Conservation (phyloP, 2,888 invertebrate species). For the Brachynemurus nebulosus region DNA sequence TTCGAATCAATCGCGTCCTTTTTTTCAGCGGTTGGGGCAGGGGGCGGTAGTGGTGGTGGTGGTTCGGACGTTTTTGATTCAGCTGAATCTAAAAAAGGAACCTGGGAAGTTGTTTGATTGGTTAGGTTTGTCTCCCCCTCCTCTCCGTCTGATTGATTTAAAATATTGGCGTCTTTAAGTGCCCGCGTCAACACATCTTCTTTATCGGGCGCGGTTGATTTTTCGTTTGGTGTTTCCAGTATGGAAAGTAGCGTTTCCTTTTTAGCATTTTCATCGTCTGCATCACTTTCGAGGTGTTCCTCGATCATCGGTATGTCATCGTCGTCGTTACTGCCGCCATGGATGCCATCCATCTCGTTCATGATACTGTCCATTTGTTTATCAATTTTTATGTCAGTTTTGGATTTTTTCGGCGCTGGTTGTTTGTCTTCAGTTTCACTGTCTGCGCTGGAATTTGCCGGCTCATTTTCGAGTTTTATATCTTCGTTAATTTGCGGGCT, state of each 20-base stretch:
- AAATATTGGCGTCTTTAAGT: slow-evolving; percentile 1
- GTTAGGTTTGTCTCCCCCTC: not conserved
- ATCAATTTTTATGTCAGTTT: not conserved
- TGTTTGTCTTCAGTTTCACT: not conserved
- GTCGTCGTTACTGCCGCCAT: not conserved
- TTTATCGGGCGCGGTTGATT: not conserved
- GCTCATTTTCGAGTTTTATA: not conserved
- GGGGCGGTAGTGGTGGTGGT: too few species aligned
- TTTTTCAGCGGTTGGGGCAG: not conserved
- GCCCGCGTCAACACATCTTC: not conserved
- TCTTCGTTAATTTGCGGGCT: too few species aligned
- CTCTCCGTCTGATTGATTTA: not conserved
- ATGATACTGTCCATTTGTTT: not conserved
- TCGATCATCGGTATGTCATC: not conserved
- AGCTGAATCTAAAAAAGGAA: not conserved
- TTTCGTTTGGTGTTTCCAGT: not conserved
- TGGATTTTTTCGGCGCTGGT: not conserved
- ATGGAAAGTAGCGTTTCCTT: not conserved
- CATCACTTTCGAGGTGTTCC: not conserved
- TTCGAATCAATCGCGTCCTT: not conserved
- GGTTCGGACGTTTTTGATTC: too few species aligned
- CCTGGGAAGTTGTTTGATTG: not conserved
- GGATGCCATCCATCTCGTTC: not conserved
- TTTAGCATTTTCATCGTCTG: not conserved
- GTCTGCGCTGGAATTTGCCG: not conserved